Evolutionary conservation across 1,140 invertebrate species (phyloP).

Genomic region (Asbolus verrucosus): DNA sequence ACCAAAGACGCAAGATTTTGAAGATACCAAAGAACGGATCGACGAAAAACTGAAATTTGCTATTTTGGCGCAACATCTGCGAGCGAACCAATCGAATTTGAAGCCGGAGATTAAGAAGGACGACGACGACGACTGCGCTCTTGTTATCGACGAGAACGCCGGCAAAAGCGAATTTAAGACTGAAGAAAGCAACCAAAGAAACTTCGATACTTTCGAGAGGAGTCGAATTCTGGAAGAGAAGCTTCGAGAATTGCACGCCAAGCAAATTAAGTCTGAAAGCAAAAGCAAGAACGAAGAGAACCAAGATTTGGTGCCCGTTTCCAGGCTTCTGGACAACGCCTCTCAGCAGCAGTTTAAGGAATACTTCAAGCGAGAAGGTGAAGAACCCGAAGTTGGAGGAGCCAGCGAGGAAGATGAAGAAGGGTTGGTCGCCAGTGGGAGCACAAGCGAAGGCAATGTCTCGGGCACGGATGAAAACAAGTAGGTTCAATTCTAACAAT

Average conservation of each 20-base stretch:
- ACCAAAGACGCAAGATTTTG: conserved; percentile 59
- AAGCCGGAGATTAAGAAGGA: conserved; percentile 64
- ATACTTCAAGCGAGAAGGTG: conserved; percentile 70
- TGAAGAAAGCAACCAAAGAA: conserved; percentile 43
- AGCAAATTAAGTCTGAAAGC: conserved; percentile 52
- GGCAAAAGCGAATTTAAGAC: conserved; percentile 54
- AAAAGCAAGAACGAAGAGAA: conserved; percentile 64
- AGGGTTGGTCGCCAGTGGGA: conserved; percentile 76
- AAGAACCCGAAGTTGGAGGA: conserved; percentile 59
- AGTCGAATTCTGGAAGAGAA: conserved; percentile 59
- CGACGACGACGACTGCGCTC: conserved; percentile 73
- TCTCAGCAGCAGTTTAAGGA: conserved; percentile 75
- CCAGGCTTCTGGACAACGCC: conserved; percentile 82
- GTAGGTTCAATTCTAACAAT: conserved; percentile 68
- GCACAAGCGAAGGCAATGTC: conserved; percentile 81
- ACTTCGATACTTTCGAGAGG: conserved; percentile 23
- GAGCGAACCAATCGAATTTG: conserved; percentile 67
- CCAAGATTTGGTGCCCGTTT: conserved; percentile 80
- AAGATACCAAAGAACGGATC: conserved; percentile 62
- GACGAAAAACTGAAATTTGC: conserved; percentile 82
- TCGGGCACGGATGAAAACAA: conserved; percentile 85
- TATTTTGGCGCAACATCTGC: conserved; percentile 81
- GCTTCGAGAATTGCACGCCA: conserved; percentile 63
- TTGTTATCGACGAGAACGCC: conserved; percentile 78
- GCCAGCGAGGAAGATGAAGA: conserved; percentile 78